Evolutionary conservation across 2,113 vertebrate species (phyloP).

Genomic region (Poecile atricapillus): DNA sequence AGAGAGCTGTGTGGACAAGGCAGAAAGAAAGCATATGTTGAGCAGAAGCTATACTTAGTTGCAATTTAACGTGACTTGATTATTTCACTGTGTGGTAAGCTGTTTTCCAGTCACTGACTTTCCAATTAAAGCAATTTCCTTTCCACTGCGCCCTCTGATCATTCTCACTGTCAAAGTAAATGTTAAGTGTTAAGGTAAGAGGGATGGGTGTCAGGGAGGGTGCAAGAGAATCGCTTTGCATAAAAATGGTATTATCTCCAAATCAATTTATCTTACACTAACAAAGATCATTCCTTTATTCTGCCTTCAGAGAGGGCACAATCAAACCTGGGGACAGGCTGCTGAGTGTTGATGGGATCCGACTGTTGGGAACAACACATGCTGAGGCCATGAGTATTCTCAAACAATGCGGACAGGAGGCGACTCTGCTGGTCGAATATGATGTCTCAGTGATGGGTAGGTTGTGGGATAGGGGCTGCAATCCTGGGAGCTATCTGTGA

Average conservation of each 20-base stretch:
- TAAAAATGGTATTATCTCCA: constrained; percentile 35
- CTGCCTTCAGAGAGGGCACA: constrained; percentile 87
- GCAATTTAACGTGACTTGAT: constrained; percentile 12
- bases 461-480: neutral
- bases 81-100: constrained; percentile 34
- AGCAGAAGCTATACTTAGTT: constrained; percentile 22
- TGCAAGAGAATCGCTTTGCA: neutral
- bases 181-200: constrained; percentile 49
- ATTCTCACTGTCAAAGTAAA: constrained; percentile 28
- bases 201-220: neutral
- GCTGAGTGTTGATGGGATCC: constrained; percentile 94
- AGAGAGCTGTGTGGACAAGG: neutral
- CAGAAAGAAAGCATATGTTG: constrained; percentile 23
- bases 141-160: neutral
- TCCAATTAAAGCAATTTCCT: constrained; percentile 59
- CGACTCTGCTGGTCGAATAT: constrained; percentile 91
- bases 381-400: constrained; percentile 96
- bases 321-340: constrained; percentile 93
- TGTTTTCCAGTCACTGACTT: constrained; percentile 59
- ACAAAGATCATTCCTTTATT: constrained; percentile 57
- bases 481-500: neutral
- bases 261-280: constrained; percentile 29
- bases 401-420: constrained; percentile 97
- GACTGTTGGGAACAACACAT: constrained; percentile 89
- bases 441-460: constrained; percentile 96